A percentile compares a stretch with the other conserved stretches of the same genome.
These are phyloP conservation scores for Morinoia aosen DNA, from an alignment of 2,888 invertebrate genomes.

Conservation along the genomic window DNA sequence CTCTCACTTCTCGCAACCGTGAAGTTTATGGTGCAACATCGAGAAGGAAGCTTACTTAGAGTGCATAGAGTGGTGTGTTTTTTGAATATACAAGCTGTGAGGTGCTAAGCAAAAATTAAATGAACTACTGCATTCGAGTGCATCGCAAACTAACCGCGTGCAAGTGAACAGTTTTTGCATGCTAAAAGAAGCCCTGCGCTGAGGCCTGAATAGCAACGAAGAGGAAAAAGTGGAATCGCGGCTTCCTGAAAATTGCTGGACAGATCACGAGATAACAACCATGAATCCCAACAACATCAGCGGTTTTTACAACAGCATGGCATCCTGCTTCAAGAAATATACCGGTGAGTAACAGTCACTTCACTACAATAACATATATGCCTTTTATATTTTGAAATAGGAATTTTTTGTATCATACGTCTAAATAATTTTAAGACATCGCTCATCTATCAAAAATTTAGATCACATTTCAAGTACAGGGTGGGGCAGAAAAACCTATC, in stretches of 20 bases:
- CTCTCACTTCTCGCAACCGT: neutral
- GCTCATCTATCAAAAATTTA: too few relatives aligned
- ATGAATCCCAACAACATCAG: slow-evolving; percentile 62
- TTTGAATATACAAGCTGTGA: neutral
- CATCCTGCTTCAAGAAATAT: slow-evolving; percentile 66
- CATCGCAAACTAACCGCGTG: neutral
- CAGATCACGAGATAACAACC: neutral
- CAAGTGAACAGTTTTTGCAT: neutral
- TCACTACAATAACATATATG: neutral
- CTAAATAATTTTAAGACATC: neutral
- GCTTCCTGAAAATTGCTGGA: neutral
- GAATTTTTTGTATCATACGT: neutral
- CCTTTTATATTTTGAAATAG: neutral
- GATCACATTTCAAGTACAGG: too few relatives aligned
- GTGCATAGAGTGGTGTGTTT: neutral
- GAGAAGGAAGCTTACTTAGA: neutral
- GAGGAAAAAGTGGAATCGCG: neutral
- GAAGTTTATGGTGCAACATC: neutral
- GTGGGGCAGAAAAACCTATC: too few relatives aligned
- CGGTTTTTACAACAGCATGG: slow-evolving; percentile 66
- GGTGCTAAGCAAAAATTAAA: neutral
- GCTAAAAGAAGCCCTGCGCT: neutral
- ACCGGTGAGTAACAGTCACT: slow-evolving; percentile 56
- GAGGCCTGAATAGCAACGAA: neutral
- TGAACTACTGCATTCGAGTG: neutral